Percentiles rank a stretch among this genome's conserved stretches.
Conservation (phyloP, 2,888 invertebrate genomes). For the Erebia palarica region DNA sequence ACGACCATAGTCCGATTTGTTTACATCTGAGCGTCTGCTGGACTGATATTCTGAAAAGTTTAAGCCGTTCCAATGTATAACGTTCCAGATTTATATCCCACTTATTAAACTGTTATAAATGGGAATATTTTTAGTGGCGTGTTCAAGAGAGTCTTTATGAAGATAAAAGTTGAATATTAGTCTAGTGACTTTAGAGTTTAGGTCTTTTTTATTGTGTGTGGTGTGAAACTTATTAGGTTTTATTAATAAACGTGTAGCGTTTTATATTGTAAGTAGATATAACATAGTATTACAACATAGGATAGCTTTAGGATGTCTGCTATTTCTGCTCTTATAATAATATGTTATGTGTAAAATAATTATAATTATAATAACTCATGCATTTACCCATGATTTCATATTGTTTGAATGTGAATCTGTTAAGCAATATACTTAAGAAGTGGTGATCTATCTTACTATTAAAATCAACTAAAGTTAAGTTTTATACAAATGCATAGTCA, state of each 20-base stretch:
- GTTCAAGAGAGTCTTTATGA: conserved; percentile 15
- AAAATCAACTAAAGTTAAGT: no score
- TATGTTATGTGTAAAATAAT: no score
- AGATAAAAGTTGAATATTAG: conserved; percentile 20
- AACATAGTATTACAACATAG: no score
- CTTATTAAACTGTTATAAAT: conserved; percentile 34
- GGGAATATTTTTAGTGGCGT: conserved; percentile 28
- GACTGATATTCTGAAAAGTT: conserved; percentile 24
- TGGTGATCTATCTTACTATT: no score
- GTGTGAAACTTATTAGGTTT: not conserved
- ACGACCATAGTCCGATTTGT: conserved; percentile 5
- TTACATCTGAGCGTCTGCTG: not conserved
- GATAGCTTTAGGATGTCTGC: no score
- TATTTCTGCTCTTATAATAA: no score
- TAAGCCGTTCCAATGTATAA: conserved; percentile 31
- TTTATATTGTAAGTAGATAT: not conserved
- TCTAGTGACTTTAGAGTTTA: not conserved
- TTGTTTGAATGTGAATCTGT: no score
- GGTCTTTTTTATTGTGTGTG: not conserved
- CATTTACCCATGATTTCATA: no score
- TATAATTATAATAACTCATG: no score
- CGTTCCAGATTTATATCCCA: conserved; percentile 33
- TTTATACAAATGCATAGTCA: no score
- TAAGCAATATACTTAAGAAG: no score
- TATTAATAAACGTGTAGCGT: not conserved